Evolutionary conservation across 2,888 invertebrate genomes (phyloP).

Genomic region (Hetaerina titia): DNA sequence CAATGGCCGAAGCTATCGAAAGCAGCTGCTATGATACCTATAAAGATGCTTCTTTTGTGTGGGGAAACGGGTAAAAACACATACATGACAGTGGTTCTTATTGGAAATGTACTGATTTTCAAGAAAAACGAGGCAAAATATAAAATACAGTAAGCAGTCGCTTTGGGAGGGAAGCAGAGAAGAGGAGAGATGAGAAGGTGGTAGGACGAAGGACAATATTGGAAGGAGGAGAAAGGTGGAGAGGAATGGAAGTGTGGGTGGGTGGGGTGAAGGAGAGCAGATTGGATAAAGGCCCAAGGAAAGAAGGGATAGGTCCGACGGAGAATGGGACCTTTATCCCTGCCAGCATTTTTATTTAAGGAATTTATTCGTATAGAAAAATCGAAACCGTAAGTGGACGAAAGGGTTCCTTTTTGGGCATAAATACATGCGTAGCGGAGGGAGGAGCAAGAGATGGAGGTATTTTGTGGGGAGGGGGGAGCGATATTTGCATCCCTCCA

Average conservation of each 20-base stretch:
- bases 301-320: background rate
- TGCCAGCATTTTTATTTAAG: background rate
- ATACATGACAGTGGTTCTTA: too few relatives aligned
- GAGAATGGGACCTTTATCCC: background rate
- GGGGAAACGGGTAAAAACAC: too few relatives aligned
- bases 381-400: constrained; percentile 19
- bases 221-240: background rate
- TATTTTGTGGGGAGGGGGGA: too few relatives aligned
- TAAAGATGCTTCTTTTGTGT: too few relatives aligned
- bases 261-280: background rate
- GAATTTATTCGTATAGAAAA: background rate
- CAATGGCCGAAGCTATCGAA: too few relatives aligned
- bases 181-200: background rate
- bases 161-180: background rate
- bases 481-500: background rate
- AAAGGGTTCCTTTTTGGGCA: background rate
- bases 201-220: background rate
- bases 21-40: too few relatives aligned
- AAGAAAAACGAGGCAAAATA: too few relatives aligned
- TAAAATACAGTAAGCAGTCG: too few relatives aligned
- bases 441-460: too few relatives aligned
- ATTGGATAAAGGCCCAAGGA: background rate
- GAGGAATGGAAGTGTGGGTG: background rate
- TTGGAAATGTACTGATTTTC: too few relatives aligned
- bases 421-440: background rate